Percentiles rank a stretch among this genome's conserved stretches.
These are phyloP conservation scores for Sesia bembeciformis DNA, from an alignment of 2,888 invertebrate genomes.

Conservation along the genomic window DNA sequence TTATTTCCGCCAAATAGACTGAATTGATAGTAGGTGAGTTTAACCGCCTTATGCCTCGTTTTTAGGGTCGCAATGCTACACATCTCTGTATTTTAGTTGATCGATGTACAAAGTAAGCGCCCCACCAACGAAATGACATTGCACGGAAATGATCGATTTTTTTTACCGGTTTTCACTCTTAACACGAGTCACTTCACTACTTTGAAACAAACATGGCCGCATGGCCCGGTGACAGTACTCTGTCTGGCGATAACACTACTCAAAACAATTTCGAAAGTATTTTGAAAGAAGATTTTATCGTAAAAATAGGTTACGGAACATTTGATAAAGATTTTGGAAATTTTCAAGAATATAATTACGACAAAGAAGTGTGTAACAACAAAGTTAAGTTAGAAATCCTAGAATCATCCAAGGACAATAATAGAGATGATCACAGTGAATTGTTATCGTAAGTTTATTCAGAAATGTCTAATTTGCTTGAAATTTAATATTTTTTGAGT, in stretches of 20 bases:
- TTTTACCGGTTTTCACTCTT: no score
- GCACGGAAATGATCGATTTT: no score
- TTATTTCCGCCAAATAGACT: no score
- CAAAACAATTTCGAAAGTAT: slow-evolving; percentile 18
- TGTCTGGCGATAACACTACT: slow-evolving; percentile 22
- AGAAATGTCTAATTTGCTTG: slow-evolving; percentile 1
- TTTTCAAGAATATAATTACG: slow-evolving; percentile 18
- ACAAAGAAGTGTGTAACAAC: slow-evolving; percentile 17
- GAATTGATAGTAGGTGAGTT: no score
- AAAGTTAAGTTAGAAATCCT: slow-evolving; percentile 27
- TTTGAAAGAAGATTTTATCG: slow-evolving; percentile 16
- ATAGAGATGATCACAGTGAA: slow-evolving; percentile 18
- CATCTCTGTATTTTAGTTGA: no score
- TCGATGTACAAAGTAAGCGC: no score
- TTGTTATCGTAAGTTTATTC: slow-evolving; percentile 29
- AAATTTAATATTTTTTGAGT: slow-evolving; percentile 3
- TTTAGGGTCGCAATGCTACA: no score
- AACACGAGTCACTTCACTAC: background rate
- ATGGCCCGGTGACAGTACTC: slow-evolving; percentile 46
- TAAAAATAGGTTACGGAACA: slow-evolving; percentile 14
- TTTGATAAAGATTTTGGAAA: slow-evolving; percentile 16
- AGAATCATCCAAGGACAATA: slow-evolving; percentile 23
- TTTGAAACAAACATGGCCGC: slow-evolving; percentile 54
- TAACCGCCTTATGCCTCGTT: no score
- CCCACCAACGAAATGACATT: no score